Evolutionary conservation across 2,113 vertebrate species (phyloP), one percentile per base, ranked within the genome.

Genomic region (Bagarius yarrelli): DNA sequence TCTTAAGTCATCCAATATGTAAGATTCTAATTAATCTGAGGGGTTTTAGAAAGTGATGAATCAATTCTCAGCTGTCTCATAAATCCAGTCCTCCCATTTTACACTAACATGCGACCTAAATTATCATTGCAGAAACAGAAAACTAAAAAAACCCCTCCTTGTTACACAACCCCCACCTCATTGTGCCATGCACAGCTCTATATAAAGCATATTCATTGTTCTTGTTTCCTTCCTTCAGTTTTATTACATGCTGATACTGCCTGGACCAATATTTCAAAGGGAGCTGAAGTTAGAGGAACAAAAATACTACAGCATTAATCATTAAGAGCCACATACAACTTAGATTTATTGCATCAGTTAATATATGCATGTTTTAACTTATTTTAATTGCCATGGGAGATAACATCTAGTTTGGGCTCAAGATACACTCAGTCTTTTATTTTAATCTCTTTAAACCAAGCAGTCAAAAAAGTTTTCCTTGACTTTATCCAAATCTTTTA

Each of bases 251-350:
- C 85, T 55, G 70, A 74, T 90, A 87, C 85, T 84, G 87, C 55
- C 61, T 79, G 50, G 81, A 79, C 85, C 87, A 84, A 87, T 89
- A 89, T 90, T 88, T 89, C 87, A 90, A 77, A 89, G 83, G 61
- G 73, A 85, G 79, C 76, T 63, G 76, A 89, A 88, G 88, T 88
- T 78, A 79, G 84, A 80, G 69, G 13, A 80, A 87, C 89, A 92
- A 90, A 90, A 92, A 92, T 91, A 91, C 89, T 91, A 85, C 86
- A 86, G 83, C 86, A 92, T 91, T 91, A 90, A 92, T 93, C 89
- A 90, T 86, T 80, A 77, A 77, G 66, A 72, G 83, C 74, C 85
- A 83, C 85, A 85, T 89, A 86, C 81, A 83, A 87, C 82, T 90
- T 84, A 87, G 86, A 93, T 91, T 91, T 87, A 92, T 91, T 88